Base-by-base conservation (phyloP, 2,113 vertebrate genomes). In the Engraulis encrasicolus region DNA sequence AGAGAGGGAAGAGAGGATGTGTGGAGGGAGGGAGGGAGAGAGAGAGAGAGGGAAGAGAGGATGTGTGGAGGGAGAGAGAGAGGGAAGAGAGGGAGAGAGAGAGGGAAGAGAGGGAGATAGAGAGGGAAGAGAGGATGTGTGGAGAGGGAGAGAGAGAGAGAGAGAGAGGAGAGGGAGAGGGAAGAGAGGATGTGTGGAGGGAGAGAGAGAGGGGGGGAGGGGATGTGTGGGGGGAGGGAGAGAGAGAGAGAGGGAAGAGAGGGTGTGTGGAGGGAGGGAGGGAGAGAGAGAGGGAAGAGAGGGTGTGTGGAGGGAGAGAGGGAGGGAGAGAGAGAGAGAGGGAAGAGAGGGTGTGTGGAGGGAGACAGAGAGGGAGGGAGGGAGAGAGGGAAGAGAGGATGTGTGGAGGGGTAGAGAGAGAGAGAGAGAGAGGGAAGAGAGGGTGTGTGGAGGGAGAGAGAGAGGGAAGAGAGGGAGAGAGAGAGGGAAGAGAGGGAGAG, bases 361-460 rank as follows among this genome's bases (percentile, higher is more conserved):
- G 23, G 4, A 15, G 14, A 9, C 5, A 15, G 18, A 54, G 34
- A 37, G 20, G 15, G 7, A 20, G 50, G 37, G 31, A 38, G 34
- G 31, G 27, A 2, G 36, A 58, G 49, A 58, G 80, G 1, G 11
- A 34, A 1, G 37, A n/a, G 23, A 19, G 5, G 2, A 49, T 14
- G 48, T 18, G 27, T 11, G 15, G 37, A 27, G n/a, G 17, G 50
- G 40, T 17, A 23, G 12, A 37, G 23, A 6, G 31, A 36, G 50
- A 58, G 9, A 40, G 80, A 7, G 38, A n/a, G 36, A 40, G 80
- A 27, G 48, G 50, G 89, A 86, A 82, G 91, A 89, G 83, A 87
- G 92, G 89, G 85, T 87, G 86, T 61, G 92, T 91, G 90, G 94
- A 92, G 93, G 93, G 91, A 93, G 81, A 91, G 82, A 54, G 45